Evolutionary conservation across 2,113 vertebrate genomes (phyloP).

Genomic region (Lota lota): DNA sequence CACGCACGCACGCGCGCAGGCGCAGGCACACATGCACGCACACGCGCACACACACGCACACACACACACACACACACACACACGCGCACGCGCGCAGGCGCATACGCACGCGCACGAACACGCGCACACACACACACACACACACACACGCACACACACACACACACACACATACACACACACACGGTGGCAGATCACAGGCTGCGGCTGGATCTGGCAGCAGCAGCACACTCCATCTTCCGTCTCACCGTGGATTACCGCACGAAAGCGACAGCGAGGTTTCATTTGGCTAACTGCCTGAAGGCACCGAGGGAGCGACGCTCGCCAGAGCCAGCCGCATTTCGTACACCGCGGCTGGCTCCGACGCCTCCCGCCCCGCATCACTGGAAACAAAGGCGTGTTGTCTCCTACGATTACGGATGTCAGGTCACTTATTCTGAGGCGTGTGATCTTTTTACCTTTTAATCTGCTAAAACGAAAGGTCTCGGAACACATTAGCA

Average conservation of each 20-base stretch:
- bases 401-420: slow-evolving; percentile 81
- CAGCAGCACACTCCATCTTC: slow-evolving; percentile 67
- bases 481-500: slow-evolving; percentile 76
- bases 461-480: slow-evolving; percentile 85
- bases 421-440: slow-evolving; percentile 84
- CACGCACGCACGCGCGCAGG: slow-evolving; percentile 6
- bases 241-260: slow-evolving; percentile 62
- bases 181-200: slow-evolving; percentile 44
- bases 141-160: slow-evolving; percentile 1
- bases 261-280: slow-evolving; percentile 70
- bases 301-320: slow-evolving; percentile 64
- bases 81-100: slow-evolving; percentile 29
- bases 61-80: slow-evolving; percentile 4
- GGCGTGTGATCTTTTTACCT: slow-evolving; percentile 82
- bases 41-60: slow-evolving; percentile 25
- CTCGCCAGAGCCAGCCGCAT: slow-evolving; percentile 48
- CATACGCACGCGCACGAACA: slow-evolving; percentile 27
- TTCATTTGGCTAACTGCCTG: slow-evolving; percentile 74
- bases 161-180: too few species aligned
- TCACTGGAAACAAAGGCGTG: slow-evolving; percentile 75
- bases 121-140: slow-evolving; percentile 29
- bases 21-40: too few species aligned
- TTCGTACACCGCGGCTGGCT: slow-evolving; percentile 60
- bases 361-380: slow-evolving; percentile 62
- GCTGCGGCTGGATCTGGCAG: slow-evolving; percentile 45